Evolutionary conservation across 1,140 invertebrate genomes (phyloP).

Genomic region (Lepidurus packardi): DNA sequence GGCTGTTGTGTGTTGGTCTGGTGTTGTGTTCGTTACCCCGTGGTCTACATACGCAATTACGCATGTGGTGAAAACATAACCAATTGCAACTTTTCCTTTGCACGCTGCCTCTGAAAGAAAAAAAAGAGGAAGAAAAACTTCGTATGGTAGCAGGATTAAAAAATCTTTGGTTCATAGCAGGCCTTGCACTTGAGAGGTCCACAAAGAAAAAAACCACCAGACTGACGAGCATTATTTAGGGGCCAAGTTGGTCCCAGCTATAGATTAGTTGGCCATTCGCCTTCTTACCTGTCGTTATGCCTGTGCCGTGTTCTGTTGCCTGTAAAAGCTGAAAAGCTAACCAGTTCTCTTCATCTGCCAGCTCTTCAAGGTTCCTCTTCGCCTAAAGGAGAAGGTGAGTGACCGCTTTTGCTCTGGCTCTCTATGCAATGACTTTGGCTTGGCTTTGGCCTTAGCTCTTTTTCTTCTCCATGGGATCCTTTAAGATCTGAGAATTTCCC

Average conservation of each 20-base stretch:
- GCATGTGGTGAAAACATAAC: background rate
- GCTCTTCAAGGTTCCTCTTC: conserved; percentile 21
- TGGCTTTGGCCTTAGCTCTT: conserved; percentile 16
- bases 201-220: background rate
- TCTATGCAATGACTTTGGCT: conserved; percentile 6
- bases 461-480: background rate
- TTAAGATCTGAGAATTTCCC: background rate
- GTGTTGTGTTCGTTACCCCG: conserved; percentile 1
- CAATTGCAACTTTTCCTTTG: background rate
- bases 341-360: conserved; percentile 21
- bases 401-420: conserved; percentile 17
- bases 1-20: background rate
- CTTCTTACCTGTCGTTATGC: conserved; percentile 10
- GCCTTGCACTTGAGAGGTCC: background rate
- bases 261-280: conserved; percentile 7
- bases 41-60: conserved; percentile 19
- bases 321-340: conserved; percentile 15
- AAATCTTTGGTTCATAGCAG: background rate
- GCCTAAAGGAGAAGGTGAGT: conserved; percentile 13
- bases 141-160: background rate
- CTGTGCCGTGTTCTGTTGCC: conserved; percentile 12
- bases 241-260: background rate
- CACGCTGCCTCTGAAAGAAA: background rate
- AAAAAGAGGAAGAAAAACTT: background rate
- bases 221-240: background rate